Evolutionary conservation across 2,797 vertebrate species (phyloP).

Genomic region (Crax fasciolata): DNA sequence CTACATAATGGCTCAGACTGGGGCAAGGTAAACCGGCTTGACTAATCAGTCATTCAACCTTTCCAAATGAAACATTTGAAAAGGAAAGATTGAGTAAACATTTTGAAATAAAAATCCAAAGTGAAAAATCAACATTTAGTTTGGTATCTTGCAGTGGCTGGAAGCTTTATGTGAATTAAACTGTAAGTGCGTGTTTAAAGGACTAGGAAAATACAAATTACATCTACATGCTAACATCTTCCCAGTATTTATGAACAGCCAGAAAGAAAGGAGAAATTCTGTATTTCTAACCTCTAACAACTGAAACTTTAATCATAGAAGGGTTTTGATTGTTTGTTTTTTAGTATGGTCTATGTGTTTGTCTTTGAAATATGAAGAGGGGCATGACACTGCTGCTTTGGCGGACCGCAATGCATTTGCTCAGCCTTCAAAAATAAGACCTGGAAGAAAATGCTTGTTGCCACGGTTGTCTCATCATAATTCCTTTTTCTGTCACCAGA

Average conservation of each 20-base stretch:
- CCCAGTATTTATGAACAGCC: not conserved
- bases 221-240: not conserved
- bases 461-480: not conserved
- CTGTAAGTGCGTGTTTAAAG: not conserved
- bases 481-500: not conserved
- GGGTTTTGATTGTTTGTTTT: too few relatives aligned
- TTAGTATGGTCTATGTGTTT: too few relatives aligned
- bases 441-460: accelerated
- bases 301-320: not conserved
- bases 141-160: not conserved
- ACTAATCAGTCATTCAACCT: not conserved
- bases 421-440: not conserved
- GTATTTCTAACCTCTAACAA: not conserved
- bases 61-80: not conserved
- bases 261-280: not conserved
- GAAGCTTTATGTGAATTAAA: not conserved
- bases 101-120: not conserved
- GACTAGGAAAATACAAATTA: not conserved
- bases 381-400: not conserved
- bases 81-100: not conserved
- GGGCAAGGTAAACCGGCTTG: not conserved
- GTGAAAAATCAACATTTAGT: not conserved
- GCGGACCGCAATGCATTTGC: not conserved
- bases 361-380: too few relatives aligned
- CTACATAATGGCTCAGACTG: not conserved